phyloP scores from a whole-genome alignment of 2,888 invertebrate species.

The Aspidiotus rigidus region DNA sequence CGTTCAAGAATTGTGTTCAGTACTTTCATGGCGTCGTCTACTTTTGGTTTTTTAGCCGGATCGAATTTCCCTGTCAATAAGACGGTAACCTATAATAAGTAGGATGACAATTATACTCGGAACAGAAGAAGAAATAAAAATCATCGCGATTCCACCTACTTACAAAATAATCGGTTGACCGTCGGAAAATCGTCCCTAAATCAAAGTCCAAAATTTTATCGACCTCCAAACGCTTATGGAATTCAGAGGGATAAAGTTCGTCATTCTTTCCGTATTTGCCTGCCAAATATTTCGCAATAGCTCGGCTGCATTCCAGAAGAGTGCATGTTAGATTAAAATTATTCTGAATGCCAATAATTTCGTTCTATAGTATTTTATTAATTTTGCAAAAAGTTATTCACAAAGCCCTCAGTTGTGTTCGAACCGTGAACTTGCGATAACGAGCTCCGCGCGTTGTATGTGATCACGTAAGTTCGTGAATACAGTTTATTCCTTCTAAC shows the following conservation, averaged over 20 bases:
- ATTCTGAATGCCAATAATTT: no score
- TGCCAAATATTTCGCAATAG: slow-evolving; percentile 34
- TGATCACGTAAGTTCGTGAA: no score
- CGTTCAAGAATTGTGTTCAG: slow-evolving; percentile 20
- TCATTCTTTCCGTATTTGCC: slow-evolving; percentile 30
- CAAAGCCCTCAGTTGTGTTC: no score
- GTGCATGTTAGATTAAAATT: background rate
- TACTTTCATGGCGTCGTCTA: slow-evolving; percentile 26
- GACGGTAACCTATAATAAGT: slow-evolving; percentile 9
- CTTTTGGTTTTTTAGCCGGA: slow-evolving; percentile 19
- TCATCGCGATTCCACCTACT: slow-evolving; percentile 17
- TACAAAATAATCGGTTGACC: slow-evolving; percentile 34
- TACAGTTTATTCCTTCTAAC: no score
- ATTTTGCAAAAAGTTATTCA: no score
- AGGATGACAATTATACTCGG: background rate
- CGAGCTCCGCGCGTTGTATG: no score
- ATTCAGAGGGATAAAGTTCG: slow-evolving; percentile 32
- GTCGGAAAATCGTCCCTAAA: slow-evolving; percentile 34
- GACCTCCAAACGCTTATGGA: slow-evolving; percentile 29
- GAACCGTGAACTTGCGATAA: no score
- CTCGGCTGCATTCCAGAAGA: slow-evolving; percentile 25
- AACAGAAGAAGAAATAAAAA: background rate
- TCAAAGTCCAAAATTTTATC: slow-evolving; percentile 36
- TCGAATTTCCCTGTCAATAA: slow-evolving; percentile 30
- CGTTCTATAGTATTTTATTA: no score